Conservation (phyloP, 1,140 invertebrate species). For the Trissolcus basalis region DNA sequence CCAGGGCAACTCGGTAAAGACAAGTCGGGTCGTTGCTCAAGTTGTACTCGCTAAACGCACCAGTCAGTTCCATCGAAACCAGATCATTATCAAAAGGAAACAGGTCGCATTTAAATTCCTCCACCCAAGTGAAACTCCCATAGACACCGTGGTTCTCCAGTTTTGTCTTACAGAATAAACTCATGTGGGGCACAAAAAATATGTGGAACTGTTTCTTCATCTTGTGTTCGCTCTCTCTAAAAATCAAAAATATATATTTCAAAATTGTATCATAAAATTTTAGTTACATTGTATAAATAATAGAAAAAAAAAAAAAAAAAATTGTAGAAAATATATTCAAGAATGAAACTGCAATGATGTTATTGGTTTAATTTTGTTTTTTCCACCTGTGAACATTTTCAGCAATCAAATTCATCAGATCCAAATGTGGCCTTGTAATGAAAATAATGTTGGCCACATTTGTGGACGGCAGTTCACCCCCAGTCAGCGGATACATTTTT, state of each 20-base stretch:
- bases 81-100: constrained; percentile 95
- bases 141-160: constrained; percentile 88
- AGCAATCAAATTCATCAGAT: constrained; percentile 90
- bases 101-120: constrained; percentile 91
- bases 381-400: constrained; percentile 86
- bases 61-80: constrained; percentile 92
- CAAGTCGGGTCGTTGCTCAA: constrained; percentile 92
- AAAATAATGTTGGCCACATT: constrained; percentile 92
- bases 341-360: background rate
- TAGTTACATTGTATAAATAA: too few relatives aligned
- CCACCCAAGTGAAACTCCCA: constrained; percentile 85
- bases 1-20: constrained; percentile 91
- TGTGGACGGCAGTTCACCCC: constrained; percentile 81
- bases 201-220: constrained; percentile 83
- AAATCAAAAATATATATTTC: too few relatives aligned
- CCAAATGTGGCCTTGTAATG: constrained; percentile 87
- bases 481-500: constrained; percentile 86
- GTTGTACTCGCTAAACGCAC: constrained; percentile 87
- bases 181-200: constrained; percentile 92
- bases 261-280: too few relatives aligned
- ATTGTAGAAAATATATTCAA: too few relatives aligned
- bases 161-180: constrained; percentile 90
- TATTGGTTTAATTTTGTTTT: constrained; percentile 12
- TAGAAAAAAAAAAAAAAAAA: too few relatives aligned
- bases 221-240: constrained; percentile 69